Evolutionary conservation across 2,113 vertebrate genomes (phyloP).

Genomic region (Rattus norvegicus): GRCr8 NC_086034.1:83459001-83459500

Average conservation of each 20-base stretch:
- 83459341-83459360: neutral
- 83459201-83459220: neutral
- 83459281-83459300: neutral
- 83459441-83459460: too few species aligned
- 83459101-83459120: neutral
- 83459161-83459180: neutral
- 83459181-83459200: neutral
- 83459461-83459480: neutral
- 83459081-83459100: neutral
- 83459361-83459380: neutral
- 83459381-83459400: too few species aligned
- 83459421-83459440: neutral
- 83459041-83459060: neutral
- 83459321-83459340: too few species aligned
- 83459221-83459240: neutral
- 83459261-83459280: conserved; percentile 67
- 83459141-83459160: neutral
- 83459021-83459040: fast-evolving
- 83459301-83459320: neutral
- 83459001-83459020: too few species aligned
- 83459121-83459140: too few species aligned
- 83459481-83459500: neutral
- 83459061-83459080: neutral
- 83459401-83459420: neutral
- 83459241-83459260: conserved; percentile 69